A percentile compares a stretch with the other conserved stretches of the same genome.
phyloP scores from a whole-genome alignment of 2,113 vertebrate species.

The Misgurnus mizolepis region DNA sequence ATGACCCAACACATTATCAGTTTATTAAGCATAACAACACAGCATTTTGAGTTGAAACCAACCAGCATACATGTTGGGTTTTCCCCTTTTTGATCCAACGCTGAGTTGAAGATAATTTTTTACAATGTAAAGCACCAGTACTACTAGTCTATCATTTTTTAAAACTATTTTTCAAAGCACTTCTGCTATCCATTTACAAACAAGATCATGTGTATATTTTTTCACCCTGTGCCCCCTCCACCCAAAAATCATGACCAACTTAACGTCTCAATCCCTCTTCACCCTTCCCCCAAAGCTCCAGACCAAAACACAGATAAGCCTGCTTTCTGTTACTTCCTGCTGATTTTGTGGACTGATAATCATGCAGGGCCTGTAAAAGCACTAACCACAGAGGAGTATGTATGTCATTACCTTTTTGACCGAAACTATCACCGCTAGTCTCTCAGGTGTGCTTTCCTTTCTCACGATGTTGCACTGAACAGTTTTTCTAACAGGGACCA shows the following conservation, averaged over 20 bases:
- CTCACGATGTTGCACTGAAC: constrained; percentile 8
- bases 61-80: too few species aligned
- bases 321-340: constrained; percentile 58
- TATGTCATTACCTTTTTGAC: constrained; percentile 50
- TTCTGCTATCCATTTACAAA: too few species aligned
- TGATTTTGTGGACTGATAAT: constrained; percentile 51
- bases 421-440: constrained; percentile 35
- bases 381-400: constrained; percentile 45
- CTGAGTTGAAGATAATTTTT: too few species aligned
- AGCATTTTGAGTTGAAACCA: too few species aligned
- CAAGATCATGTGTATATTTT: constrained; percentile 16
- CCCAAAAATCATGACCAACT: constrained; percentile 32
- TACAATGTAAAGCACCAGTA: too few species aligned
- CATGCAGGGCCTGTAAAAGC: constrained; percentile 43
- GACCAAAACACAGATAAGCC: constrained; percentile 58
- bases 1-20: too few species aligned
- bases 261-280: constrained; percentile 8
- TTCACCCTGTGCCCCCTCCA: constrained; percentile 42
- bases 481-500: constrained; percentile 18
- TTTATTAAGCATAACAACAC: too few species aligned
- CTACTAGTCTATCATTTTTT: too few species aligned
- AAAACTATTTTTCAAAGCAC: too few species aligned
- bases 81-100: too few species aligned
- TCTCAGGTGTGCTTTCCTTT: constrained; percentile 31
- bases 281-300: constrained; percentile 44